Conservation (phyloP, 2,797 vertebrate species). For the Kryptopterus vitreolus region DNA sequence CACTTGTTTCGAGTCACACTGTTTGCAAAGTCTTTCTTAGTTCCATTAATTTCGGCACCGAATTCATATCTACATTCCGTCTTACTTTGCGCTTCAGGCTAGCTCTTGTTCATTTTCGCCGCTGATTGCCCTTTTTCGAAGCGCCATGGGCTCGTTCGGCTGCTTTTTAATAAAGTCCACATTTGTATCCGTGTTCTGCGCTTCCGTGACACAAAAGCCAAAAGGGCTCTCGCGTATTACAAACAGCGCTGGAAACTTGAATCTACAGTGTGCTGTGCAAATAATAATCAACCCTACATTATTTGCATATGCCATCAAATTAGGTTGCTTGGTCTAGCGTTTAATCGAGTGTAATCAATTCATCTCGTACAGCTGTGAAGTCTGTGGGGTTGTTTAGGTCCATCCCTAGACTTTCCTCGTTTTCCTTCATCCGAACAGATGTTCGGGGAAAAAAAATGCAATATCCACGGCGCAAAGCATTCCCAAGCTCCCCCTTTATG, state of each 20-base stretch:
- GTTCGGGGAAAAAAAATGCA: not conserved
- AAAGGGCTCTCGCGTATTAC: not conserved
- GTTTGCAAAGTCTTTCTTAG: not conserved
- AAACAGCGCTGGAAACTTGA: not conserved
- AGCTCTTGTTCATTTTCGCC: not conserved
- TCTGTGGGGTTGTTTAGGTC: not conserved
- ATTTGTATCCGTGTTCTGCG: not conserved
- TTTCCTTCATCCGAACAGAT: constrained; percentile 8
- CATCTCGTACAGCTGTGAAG: not conserved
- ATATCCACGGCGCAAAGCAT: not conserved
- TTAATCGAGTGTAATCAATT: constrained; percentile 5
- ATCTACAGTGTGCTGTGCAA: not conserved
- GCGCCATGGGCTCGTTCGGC: not conserved
- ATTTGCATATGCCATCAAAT: not conserved
- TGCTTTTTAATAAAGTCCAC: not conserved
- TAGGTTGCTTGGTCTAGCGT: not conserved
- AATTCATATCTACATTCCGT: not conserved
- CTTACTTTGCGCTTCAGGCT: not conserved
- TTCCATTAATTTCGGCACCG: not conserved
- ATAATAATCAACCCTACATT: not conserved
- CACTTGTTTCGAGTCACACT: not conserved
- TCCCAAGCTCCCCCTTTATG: too few species aligned
- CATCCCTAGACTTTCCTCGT: not conserved
- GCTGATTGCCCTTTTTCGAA: not conserved
- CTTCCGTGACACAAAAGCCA: too few species aligned